phyloP scores from a whole-genome alignment of 64 coral and sea anemone genomes.

The Montipora foliosa region DNA sequence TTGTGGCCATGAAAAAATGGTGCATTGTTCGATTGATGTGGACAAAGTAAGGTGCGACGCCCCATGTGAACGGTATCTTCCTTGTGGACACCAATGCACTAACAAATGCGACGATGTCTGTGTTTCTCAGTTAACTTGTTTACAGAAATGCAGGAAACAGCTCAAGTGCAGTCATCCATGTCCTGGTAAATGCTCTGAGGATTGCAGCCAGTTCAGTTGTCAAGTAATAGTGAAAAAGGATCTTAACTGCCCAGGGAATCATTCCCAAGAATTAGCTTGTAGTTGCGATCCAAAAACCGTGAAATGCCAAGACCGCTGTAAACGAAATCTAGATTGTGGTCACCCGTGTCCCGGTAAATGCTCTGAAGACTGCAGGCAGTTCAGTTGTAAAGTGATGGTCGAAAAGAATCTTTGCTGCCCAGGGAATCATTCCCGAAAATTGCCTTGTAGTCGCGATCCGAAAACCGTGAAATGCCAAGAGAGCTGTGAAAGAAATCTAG shows the following conservation, averaged over 20 bases:
- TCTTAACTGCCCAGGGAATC: constrained; percentile 13
- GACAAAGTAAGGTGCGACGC: constrained; percentile 10
- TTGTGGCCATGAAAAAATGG: constrained; percentile 57
- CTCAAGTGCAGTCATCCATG: constrained; percentile 37
- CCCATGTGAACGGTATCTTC: constrained; percentile 5
- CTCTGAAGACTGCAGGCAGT: not conserved
- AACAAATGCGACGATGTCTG: constrained; percentile 39
- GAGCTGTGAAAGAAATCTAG: too few species aligned
- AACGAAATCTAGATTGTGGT: constrained; percentile 22
- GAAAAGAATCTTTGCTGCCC: not conserved
- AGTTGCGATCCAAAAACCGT: not conserved
- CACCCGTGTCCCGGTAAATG: constrained; percentile 50
- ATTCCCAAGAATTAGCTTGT: constrained; percentile 22
- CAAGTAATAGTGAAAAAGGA: not conserved
- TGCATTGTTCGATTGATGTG: not conserved
- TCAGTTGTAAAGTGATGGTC: too few species aligned
- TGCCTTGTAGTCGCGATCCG: too few species aligned
- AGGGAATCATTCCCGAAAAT: not conserved
- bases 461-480: too few species aligned
- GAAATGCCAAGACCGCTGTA: constrained; percentile 36
- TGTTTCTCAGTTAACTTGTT: not conserved
- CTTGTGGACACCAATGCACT: constrained; percentile 50
- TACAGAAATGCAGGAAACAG: not conserved
- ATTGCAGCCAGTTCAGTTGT: not conserved
- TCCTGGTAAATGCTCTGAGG: constrained; percentile 26